Evolutionary conservation across 2,113 vertebrate species (phyloP), one percentile per base, ranked within the genome.

Genomic region (Hypocryptadius cinnamomeus): DNA sequence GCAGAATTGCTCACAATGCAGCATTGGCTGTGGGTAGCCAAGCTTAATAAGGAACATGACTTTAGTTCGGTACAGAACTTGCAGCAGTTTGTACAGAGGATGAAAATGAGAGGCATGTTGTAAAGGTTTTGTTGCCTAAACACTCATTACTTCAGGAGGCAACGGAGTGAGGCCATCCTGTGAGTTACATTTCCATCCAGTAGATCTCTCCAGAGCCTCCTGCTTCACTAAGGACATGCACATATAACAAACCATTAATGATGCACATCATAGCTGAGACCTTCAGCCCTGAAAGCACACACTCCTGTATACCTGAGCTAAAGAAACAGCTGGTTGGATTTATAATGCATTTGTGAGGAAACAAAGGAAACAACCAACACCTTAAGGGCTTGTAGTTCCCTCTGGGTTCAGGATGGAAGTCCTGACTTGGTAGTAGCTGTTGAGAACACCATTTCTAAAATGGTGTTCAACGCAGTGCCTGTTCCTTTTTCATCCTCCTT

Each of bases 281-380:
- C 54, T 76, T 85, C 72, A 90, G 63, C 61, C 60, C 44, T 80
- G 69, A 91, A 85, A 94, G 48, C 48, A 64, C 64, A 70, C 25
- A 15, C 16, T 51, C 72, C 64, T 86, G 37, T 64, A 71, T 90
- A 91, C 91, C 93, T 96, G 95, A 96, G 91, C 90, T 85, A 84
- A 79, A 90, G 85, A 71, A 95, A 78, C 30, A 86, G 71, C 71
- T 87, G 64, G 5, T 74, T 94, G 68, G 31, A 74, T 53, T 68
- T 69, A 28, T 17, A 69, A 53, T 59, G 25, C 7, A 15, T 33
- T 89, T 89, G n/a, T 2, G 0, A 82, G 28, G 66, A 37, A 39
- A 61, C 30, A 60, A 60, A 69, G 42, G 69, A 72, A 57, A 85
- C 23, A 21, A 28, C 12, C 45, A 66, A 23, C 53, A 21, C 20